Percentiles rank a stretch among this genome's conserved stretches.
phyloP scores from a whole-genome alignment of 2,113 vertebrate species.

The Oncorhynchus clarkii region DNA sequence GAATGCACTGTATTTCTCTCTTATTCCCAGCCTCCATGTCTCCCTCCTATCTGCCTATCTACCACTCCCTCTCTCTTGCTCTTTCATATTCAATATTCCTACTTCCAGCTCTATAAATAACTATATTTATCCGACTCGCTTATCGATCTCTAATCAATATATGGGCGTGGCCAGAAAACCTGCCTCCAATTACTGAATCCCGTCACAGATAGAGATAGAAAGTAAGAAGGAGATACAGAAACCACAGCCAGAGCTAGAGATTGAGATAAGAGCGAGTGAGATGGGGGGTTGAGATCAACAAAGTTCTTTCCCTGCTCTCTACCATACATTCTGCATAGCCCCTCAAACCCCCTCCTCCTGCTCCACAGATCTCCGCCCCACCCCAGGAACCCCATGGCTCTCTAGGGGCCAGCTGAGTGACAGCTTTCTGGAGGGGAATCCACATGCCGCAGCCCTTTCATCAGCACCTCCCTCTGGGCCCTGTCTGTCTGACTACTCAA shows the following conservation, averaged over 20 bases:
- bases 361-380: conserved; percentile 12
- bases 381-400: conserved; percentile 31
- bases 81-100: too few species aligned
- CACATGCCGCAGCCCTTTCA: conserved; percentile 53
- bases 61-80: too few species aligned
- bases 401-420: conserved; percentile 40
- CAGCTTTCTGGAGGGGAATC: conserved; percentile 56
- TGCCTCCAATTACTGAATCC: too few species aligned
- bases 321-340: neutral
- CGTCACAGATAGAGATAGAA: too few species aligned
- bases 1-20: too few species aligned
- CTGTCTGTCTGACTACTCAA: conserved; percentile 39
- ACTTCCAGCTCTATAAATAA: too few species aligned
- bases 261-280: neutral
- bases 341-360: neutral
- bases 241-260: neutral
- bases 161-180: too few species aligned
- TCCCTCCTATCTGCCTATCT: neutral
- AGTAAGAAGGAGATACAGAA: neutral
- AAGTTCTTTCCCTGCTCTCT: neutral
- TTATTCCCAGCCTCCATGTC: neutral
- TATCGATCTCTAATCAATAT: too few species aligned
- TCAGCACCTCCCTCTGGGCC: conserved; percentile 40
- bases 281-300: neutral
- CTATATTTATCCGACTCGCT: too few species aligned